Evolutionary conservation across 1,140 invertebrate species (phyloP).

Genomic region (Yoshiicerus persimilis): DNA sequence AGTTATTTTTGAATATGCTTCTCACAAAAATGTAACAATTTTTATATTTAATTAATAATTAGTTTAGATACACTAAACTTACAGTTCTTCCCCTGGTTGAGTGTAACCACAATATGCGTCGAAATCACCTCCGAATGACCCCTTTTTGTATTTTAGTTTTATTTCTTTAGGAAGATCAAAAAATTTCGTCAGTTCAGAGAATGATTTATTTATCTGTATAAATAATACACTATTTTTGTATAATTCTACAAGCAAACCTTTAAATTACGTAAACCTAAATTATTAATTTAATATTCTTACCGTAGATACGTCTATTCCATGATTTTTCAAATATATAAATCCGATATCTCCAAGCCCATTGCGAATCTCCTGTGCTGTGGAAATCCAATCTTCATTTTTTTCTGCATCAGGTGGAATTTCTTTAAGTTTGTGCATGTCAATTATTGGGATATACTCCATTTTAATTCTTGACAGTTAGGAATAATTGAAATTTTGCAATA

Average conservation of each 20-base stretch:
- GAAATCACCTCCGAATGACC: not conserved
- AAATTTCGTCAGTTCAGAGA: constrained; percentile 13
- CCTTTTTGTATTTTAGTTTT: constrained; percentile 30
- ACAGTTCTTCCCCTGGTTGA: constrained; percentile 19
- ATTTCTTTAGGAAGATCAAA: constrained; percentile 25
- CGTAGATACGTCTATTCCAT: not conserved
- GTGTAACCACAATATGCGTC: not conserved
- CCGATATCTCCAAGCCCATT: constrained; percentile 12
- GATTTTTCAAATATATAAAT: constrained; percentile 35
- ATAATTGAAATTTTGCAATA: not conserved
- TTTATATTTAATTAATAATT: not conserved
- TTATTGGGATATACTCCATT: not conserved
- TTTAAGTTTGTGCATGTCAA: not conserved
- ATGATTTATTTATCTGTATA: not conserved
- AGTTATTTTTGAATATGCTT: not conserved
- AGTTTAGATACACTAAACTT: not conserved
- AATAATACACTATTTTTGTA: not conserved
- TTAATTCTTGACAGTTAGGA: not conserved
- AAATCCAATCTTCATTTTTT: not conserved
- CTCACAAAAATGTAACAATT: not conserved
- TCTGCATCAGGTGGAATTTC: not conserved
- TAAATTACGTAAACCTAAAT: not conserved
- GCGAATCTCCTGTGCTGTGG: constrained; percentile 3
- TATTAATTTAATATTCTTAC: not conserved
- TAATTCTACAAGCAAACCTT: not conserved